Conservation (phyloP, 1,140 invertebrate species). For the Papilio aristodemus region DNA sequence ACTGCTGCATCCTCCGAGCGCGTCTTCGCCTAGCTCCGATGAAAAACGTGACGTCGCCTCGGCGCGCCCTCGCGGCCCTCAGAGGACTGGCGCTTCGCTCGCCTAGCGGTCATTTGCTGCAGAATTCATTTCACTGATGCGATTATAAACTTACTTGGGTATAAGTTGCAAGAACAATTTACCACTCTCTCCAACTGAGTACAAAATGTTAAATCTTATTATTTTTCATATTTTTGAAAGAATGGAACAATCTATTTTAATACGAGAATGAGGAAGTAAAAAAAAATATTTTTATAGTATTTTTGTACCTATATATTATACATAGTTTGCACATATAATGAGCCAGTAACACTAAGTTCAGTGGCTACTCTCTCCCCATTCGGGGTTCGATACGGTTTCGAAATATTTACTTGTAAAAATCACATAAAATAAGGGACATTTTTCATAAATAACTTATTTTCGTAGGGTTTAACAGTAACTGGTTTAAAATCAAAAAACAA, state of each 20-base stretch:
- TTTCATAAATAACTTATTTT: no score
- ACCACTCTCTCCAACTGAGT: neutral
- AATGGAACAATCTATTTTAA: no score
- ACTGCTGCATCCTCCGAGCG: conserved; percentile 72
- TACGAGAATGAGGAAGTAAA: no score
- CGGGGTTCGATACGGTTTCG: neutral
- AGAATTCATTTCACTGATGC: conserved; percentile 50
- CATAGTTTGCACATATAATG: neutral
- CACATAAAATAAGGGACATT: no score
- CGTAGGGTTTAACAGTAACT: no score
- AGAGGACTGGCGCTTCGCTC: conserved; percentile 37
- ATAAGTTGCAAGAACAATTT: neutral
- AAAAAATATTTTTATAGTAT: no score
- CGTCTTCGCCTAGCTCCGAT: conserved; percentile 61
- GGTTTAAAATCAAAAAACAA: no score
- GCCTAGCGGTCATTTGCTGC: conserved; percentile 52
- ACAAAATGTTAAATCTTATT: neutral
- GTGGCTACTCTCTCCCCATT: no score
- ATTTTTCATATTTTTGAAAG: neutral
- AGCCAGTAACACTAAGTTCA: no score
- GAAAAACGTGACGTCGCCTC: conserved; percentile 65
- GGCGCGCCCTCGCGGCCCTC: conserved; percentile 41
- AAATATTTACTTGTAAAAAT: neutral
- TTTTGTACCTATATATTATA: neutral
- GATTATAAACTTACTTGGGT: conserved; percentile 7